Evolutionary conservation across 2,888 invertebrate species (phyloP).

Genomic region (Andrena chrysosceles): DNA sequence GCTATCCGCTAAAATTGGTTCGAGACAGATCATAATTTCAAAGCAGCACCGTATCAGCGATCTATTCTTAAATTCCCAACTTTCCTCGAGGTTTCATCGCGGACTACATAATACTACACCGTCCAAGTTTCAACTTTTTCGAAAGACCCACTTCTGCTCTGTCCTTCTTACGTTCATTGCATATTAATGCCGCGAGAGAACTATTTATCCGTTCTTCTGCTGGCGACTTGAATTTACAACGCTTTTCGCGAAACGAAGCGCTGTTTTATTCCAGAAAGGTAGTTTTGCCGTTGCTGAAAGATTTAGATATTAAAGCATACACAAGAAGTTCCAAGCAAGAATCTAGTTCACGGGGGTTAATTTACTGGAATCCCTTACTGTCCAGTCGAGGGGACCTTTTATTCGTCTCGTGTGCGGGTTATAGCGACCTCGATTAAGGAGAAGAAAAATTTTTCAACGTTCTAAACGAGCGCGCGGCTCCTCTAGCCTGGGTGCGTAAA

Average conservation of each 20-base stretch:
- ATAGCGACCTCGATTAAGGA: too few relatives aligned
- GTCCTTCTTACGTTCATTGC: constrained; percentile 23
- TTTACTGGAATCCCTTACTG: too few relatives aligned
- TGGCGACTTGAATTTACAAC: constrained; percentile 12
- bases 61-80: constrained; percentile 37
- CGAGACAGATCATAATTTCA: constrained; percentile 30
- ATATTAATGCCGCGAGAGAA: constrained; percentile 37
- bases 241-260: not conserved
- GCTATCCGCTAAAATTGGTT: not conserved
- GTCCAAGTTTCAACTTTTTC: constrained; percentile 19
- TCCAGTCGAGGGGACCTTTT: too few relatives aligned
- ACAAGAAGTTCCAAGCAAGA: not conserved
- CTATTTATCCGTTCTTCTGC: constrained; percentile 3
- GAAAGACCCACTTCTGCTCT: not conserved
- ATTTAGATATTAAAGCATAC: not conserved
- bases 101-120: not conserved
- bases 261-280: not conserved
- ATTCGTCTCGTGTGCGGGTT: too few relatives aligned
- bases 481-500: too few relatives aligned
- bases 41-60: constrained; percentile 9
- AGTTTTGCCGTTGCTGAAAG: not conserved
- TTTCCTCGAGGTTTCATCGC: constrained; percentile 15
- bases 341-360: not conserved
- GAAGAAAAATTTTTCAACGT: too few relatives aligned
- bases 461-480: too few relatives aligned